phyloP scores from a whole-genome alignment of 2,113 vertebrate species.

The Mormoops blainvillei region DNA sequence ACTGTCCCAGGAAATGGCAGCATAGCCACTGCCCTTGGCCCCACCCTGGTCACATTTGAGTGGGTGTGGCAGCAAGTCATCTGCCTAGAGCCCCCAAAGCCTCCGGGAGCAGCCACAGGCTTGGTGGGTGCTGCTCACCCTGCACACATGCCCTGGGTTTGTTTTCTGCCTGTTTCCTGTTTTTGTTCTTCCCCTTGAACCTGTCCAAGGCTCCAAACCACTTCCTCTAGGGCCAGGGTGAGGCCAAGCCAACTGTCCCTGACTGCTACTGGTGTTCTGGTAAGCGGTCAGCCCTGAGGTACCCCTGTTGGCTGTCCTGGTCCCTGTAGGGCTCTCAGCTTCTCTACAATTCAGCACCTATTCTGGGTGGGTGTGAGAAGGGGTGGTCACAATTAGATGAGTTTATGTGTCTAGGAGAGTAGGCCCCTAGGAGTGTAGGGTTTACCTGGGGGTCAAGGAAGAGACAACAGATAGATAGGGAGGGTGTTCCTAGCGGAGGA shows the following conservation, averaged over 20 bases:
- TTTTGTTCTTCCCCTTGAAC: background rate
- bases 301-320: background rate
- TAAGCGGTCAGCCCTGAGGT: background rate
- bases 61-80: background rate
- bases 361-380: background rate
- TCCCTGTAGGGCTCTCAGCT: background rate
- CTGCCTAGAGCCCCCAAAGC: background rate
- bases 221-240: background rate
- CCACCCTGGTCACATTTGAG: background rate
- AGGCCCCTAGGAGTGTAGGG: background rate
- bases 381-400: background rate
- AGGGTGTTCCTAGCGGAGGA: background rate
- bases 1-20: background rate
- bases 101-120: background rate
- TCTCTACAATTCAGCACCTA: background rate
- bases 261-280: background rate
- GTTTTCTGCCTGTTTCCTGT: background rate
- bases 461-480: background rate
- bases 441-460: background rate
- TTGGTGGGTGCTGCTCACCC: background rate
- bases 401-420: background rate
- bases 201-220: background rate
- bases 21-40: background rate
- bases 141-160: background rate
- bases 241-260: background rate